A percentile compares a stretch with the other conserved stretches of the same genome.
These are phyloP conservation scores for Scrobipalpa atriplicella DNA, from an alignment of 2,888 invertebrate species.

Conservation along the genomic window DNA sequence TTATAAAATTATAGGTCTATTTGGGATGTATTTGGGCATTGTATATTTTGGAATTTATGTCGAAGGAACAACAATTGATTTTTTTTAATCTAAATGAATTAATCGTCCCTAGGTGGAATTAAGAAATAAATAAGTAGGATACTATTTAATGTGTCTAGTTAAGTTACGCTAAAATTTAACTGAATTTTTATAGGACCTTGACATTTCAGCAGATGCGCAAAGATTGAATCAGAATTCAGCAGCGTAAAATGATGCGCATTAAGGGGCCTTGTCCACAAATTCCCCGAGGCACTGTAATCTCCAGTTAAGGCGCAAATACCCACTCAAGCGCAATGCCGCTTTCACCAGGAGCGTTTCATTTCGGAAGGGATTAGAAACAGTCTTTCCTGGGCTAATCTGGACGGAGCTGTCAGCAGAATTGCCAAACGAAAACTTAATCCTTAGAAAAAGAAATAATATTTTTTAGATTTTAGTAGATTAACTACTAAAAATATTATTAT, in stretches of 20 bases:
- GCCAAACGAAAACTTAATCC: background rate
- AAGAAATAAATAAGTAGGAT: too few species aligned
- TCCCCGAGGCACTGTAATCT: conserved; percentile 16
- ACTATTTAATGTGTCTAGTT: too few species aligned
- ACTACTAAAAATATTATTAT: too few species aligned
- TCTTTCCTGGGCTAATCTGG: background rate
- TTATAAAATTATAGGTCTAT: too few species aligned
- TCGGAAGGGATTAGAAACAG: conserved; percentile 18
- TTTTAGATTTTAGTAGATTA: too few species aligned
- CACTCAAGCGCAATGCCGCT: conserved; percentile 7
- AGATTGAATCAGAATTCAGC: background rate
- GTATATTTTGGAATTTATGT: too few species aligned
- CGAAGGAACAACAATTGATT: too few species aligned
- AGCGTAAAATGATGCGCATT: background rate
- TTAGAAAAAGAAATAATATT: background rate
- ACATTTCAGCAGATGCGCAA: background rate
- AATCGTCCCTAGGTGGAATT: too few species aligned
- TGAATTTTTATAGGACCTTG: too few species aligned
- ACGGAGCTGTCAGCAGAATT: background rate
- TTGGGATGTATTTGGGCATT: too few species aligned
- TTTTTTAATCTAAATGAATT: too few species aligned
- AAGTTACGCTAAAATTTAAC: too few species aligned
- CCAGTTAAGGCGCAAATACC: conserved; percentile 18
- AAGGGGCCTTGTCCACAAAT: conserved; percentile 9
- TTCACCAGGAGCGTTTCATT: background rate